These are phyloP conservation scores for Leptopilina syphax DNA, from an alignment of 2,888 invertebrate species.

Conservation along the genomic window DNA sequence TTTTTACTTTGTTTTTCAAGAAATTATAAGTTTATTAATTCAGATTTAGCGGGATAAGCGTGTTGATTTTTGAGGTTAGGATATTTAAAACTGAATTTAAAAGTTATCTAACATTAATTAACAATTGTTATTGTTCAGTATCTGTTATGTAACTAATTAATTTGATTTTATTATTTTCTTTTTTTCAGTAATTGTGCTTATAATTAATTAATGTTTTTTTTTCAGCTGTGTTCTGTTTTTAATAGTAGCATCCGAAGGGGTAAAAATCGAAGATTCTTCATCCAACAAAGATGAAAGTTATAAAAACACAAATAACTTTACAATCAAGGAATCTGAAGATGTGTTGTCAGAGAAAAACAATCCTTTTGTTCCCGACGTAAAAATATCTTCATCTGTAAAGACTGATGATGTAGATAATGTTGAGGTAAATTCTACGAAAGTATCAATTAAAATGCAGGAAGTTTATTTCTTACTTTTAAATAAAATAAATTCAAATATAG, in stretches of 20 bases:
- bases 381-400: constrained; percentile 9
- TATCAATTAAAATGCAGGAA: background rate
- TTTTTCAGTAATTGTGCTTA: background rate
- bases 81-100: background rate
- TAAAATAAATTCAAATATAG: background rate
- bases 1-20: background rate
- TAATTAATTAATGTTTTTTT: constrained; percentile 59
- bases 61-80: background rate
- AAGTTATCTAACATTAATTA: background rate
- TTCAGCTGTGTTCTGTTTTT: constrained; percentile 81
- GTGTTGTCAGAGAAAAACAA: constrained; percentile 18
- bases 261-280: constrained; percentile 63
- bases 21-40: background rate
- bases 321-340: constrained; percentile 52
- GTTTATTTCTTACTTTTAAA: too few relatives aligned
- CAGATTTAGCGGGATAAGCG: background rate
- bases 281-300: constrained; percentile 55
- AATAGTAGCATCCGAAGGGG: constrained; percentile 80
- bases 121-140: background rate
- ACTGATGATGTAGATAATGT: constrained; percentile 18
- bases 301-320: constrained; percentile 59
- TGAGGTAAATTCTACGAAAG: constrained; percentile 12
- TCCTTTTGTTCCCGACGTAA: constrained; percentile 30
- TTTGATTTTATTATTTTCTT: background rate
- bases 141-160: background rate